Percentiles rank a stretch among this genome's conserved stretches.
Evolutionary conservation across 2,888 invertebrate species (phyloP).

Genomic region (Nomada fucata): DNA sequence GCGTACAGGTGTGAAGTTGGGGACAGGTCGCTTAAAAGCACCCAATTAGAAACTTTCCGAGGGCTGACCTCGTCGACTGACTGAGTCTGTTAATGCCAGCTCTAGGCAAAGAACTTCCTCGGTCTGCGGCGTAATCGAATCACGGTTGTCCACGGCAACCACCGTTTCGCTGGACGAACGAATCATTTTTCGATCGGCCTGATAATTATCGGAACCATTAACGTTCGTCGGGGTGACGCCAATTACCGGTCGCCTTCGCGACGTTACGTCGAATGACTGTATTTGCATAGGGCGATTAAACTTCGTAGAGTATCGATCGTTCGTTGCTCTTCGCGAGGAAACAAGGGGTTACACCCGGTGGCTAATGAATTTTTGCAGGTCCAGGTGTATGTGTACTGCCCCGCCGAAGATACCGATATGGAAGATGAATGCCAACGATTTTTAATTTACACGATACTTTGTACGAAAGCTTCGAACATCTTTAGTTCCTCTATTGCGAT

Average conservation of each 20-base stretch:
- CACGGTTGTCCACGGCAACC: slow-evolving; percentile 40
- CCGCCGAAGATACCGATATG: too few species aligned
- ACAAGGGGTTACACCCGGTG: too few species aligned
- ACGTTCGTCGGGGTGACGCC: slow-evolving; percentile 2
- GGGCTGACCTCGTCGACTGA: slow-evolving; percentile 47
- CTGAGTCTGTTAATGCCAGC: slow-evolving; percentile 61
- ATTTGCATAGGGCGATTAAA: not conserved
- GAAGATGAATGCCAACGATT: too few species aligned
- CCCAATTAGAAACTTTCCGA: slow-evolving; percentile 78
- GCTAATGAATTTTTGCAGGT: too few species aligned
- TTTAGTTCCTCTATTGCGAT: too few species aligned
- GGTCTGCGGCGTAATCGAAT: slow-evolving; percentile 54
- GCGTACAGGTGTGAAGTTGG: slow-evolving; percentile 48
- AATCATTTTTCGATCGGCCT: slow-evolving; percentile 23
- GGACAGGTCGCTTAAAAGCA: slow-evolving; percentile 75
- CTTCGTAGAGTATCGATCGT: not conserved
- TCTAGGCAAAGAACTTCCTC: slow-evolving; percentile 34
- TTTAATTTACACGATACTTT: too few species aligned
- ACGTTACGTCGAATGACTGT: not conserved
- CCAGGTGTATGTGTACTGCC: too few species aligned
- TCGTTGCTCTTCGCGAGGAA: not conserved
- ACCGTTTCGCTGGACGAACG: slow-evolving; percentile 21
- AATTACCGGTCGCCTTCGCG: slow-evolving; percentile 4
- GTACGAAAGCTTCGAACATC: too few species aligned
- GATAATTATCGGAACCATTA: slow-evolving; percentile 18